A percentile compares a stretch with the other conserved stretches of the same genome.
Conservation (phyloP, 1,140 invertebrate species). For the Ceratosolen fusciceps region DNA sequence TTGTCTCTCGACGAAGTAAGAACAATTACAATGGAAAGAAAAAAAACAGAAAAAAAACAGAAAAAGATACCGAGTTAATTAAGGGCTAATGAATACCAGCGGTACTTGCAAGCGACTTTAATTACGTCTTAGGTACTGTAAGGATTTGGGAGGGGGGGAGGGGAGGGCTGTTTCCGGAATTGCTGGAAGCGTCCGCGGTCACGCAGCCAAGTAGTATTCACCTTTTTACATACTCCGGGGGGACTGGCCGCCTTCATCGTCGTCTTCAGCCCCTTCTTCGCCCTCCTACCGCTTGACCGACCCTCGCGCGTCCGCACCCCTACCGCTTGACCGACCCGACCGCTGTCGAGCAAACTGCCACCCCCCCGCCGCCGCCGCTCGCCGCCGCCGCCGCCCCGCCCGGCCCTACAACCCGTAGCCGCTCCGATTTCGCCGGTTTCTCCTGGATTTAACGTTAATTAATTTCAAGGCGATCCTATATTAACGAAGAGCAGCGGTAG, state of each 20-base stretch:
- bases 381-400: too few relatives aligned
- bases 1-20: too few relatives aligned
- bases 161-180: slow-evolving; percentile 19
- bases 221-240: slow-evolving; percentile 47
- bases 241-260: slow-evolving; percentile 23
- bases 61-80: too few relatives aligned
- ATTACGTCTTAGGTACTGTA: slow-evolving; percentile 49
- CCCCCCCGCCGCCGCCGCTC: background rate
- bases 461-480: slow-evolving; percentile 55
- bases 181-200: slow-evolving; percentile 32
- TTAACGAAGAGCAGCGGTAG: slow-evolving; percentile 48
- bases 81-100: slow-evolving; percentile 49
- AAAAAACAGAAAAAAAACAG: too few relatives aligned
- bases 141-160: slow-evolving; percentile 36
- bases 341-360: too few relatives aligned
- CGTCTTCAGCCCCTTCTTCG: background rate
- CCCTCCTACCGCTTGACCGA: too few relatives aligned
- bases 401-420: too few relatives aligned
- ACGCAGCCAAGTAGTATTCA: slow-evolving; percentile 38
- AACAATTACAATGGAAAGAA: too few relatives aligned
- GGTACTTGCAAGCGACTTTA: slow-evolving; percentile 42
- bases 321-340: too few relatives aligned
- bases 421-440: slow-evolving; percentile 51
- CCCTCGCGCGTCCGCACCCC: too few relatives aligned
- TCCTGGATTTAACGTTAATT: slow-evolving; percentile 59